phyloP scores from a whole-genome alignment of 2,888 invertebrate species.

The Brassicogethes aeneus region DNA sequence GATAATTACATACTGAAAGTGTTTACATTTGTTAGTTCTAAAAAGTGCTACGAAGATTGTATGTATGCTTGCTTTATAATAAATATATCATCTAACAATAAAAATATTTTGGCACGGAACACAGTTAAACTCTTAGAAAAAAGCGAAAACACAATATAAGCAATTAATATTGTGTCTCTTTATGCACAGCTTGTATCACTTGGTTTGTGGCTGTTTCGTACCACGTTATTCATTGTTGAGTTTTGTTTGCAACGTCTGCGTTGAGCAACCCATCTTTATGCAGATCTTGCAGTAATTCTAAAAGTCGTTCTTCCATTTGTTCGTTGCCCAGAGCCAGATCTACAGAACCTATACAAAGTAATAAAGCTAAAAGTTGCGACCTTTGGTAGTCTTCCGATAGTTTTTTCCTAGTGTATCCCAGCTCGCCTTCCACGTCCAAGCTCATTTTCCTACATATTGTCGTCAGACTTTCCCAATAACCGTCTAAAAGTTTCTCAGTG shows the following conservation, averaged over 20 bases:
- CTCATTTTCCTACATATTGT: constrained; percentile 51
- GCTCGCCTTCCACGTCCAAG: constrained; percentile 50
- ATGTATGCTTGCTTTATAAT: constrained; percentile 7
- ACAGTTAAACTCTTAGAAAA: constrained; percentile 6
- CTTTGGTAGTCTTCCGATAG: constrained; percentile 49
- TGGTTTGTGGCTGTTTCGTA: not conserved
- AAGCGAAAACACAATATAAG: not conserved
- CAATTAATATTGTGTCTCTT: not conserved
- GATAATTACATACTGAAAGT: not conserved
- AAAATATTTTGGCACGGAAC: constrained; percentile 19
- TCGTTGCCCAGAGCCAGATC: constrained; percentile 72
- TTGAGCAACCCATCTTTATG: constrained; percentile 58
- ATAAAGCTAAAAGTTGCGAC: constrained; percentile 64
- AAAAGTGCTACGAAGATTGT: constrained; percentile 3
- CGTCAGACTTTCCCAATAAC: constrained; percentile 59
- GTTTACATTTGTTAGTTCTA: not conserved
- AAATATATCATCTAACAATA: constrained; percentile 7
- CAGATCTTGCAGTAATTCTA: constrained; percentile 66
- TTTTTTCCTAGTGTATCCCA: constrained; percentile 46
- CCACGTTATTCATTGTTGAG: not conserved
- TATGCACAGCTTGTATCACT: constrained; percentile 1
- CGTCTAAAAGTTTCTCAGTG: constrained; percentile 55
- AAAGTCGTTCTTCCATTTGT: constrained; percentile 62
- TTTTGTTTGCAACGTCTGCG: constrained; percentile 22
- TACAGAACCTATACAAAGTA: constrained; percentile 72